Evolutionary conservation across 2,113 vertebrate genomes (phyloP).

Genomic region (Gnathonemus longibarbis): DNA sequence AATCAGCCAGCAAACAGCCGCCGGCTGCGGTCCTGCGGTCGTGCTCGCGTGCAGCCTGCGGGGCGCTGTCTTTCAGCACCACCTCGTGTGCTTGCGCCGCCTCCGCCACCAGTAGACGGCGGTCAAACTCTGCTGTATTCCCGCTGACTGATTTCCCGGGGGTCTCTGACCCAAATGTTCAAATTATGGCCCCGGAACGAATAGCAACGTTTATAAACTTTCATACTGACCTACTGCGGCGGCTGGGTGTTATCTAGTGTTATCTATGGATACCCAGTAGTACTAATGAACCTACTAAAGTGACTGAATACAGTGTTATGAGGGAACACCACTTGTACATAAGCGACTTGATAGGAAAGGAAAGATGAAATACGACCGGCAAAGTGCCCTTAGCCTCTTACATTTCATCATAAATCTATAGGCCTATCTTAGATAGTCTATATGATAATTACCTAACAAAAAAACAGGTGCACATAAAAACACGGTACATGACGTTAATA

Average conservation of each 20-base stretch:
- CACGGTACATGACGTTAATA: background rate
- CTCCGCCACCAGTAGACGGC: constrained; percentile 77
- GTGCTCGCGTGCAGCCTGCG: background rate
- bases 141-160: constrained; percentile 27
- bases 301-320: background rate
- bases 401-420: background rate
- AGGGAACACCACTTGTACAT: background rate
- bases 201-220: background rate
- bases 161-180: constrained; percentile 37
- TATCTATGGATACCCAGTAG: background rate
- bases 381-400: background rate
- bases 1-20: background rate
- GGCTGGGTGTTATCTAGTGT: background rate
- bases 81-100: background rate
- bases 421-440: background rate
- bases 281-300: background rate
- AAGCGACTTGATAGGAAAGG: background rate
- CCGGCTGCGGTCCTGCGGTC: background rate
- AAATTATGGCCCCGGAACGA: background rate
- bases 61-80: constrained; percentile 26
- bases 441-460: background rate
- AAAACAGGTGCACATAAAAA: background rate
- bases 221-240: background rate
- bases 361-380: background rate
- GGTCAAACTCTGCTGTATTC: constrained; percentile 55